A percentile compares a stretch with the other conserved stretches of the same genome.
These are phyloP conservation scores for Chelon auratus DNA, from an alignment of 2,797 vertebrate species.

Conservation along the genomic window DNA sequence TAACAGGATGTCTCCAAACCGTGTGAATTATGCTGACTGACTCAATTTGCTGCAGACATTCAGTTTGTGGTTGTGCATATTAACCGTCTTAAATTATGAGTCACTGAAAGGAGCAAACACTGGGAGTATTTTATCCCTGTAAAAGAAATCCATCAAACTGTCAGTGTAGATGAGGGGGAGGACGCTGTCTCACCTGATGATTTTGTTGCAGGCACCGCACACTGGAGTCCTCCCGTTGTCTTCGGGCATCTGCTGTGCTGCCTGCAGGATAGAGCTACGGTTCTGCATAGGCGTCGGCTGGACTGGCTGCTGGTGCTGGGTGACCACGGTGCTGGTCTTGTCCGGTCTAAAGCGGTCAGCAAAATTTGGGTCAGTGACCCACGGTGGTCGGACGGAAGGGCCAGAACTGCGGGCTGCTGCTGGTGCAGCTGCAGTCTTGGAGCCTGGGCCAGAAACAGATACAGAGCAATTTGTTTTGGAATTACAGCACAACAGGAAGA, in stretches of 20 bases:
- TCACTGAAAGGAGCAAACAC: conserved; percentile 41
- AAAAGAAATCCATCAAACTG: conserved; percentile 8
- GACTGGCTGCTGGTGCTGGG: conserved; percentile 93
- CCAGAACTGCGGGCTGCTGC: conserved; percentile 47
- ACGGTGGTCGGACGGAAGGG: conserved; percentile 90
- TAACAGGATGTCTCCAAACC: conserved; percentile 47
- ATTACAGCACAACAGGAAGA: background rate
- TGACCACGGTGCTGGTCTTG: conserved; percentile 95
- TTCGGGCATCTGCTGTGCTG: conserved; percentile 87
- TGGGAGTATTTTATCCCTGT: background rate
- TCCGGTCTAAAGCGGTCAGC: conserved; percentile 95
- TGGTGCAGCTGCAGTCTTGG: conserved; percentile 56
- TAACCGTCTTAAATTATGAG: conserved; percentile 29
- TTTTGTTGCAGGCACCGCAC: conserved; percentile 95
- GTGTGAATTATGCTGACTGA: conserved; percentile 56
- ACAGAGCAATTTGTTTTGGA: conserved; percentile 1
- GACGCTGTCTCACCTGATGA: conserved; percentile 90
- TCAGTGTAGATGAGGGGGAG: background rate
- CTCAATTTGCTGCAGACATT: conserved; percentile 49
- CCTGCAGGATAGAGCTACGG: conserved; percentile 97
- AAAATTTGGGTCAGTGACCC: conserved; percentile 93
- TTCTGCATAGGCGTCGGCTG: conserved; percentile 94
- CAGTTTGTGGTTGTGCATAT: conserved; percentile 31
- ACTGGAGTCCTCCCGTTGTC: conserved; percentile 89
- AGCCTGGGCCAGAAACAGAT: conserved; percentile 50